A percentile compares a stretch with the other conserved stretches of the same genome.
phyloP scores from a whole-genome alignment of 2,888 invertebrate species.

The Melolontha melolontha region DNA sequence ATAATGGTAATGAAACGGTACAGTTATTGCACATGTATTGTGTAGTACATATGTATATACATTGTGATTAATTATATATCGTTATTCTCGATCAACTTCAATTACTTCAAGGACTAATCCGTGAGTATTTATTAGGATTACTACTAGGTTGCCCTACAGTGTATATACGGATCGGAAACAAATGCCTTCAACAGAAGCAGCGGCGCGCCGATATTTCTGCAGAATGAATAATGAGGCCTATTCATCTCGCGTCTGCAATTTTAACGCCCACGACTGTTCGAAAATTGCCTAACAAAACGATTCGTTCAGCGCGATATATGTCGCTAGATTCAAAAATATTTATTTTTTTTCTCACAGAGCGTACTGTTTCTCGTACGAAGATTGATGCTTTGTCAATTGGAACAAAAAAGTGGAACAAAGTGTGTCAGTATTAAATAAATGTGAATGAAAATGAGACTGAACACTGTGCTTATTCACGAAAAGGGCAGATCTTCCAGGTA shows the following conservation, averaged over 20 bases:
- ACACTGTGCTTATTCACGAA: conserved; percentile 13
- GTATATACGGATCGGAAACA: conserved; percentile 18
- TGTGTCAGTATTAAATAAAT: conserved; percentile 31
- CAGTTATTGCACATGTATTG: not conserved
- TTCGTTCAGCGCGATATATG: conserved; percentile 26
- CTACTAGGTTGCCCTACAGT: conserved; percentile 9
- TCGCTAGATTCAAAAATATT: conserved; percentile 34
- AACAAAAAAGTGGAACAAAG: conserved; percentile 29
- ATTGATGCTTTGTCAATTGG: conserved; percentile 36
- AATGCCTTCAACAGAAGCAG: conserved; percentile 28
- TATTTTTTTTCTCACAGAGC: conserved; percentile 14
- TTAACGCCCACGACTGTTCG: conserved; percentile 35
- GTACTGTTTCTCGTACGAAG: conserved; percentile 10
- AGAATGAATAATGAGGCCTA: conserved; percentile 35
- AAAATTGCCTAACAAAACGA: conserved; percentile 39
- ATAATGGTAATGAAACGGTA: no score
- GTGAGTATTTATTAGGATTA: conserved; percentile 35
- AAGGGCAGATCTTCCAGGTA: conserved; percentile 15
- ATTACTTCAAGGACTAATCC: conserved; percentile 35
- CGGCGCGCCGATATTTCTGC: conserved; percentile 31
- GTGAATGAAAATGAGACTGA: conserved; percentile 25
- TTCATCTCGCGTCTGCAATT: conserved; percentile 36
- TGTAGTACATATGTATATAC: conserved; percentile 21
- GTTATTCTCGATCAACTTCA: conserved; percentile 27
- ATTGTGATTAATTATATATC: conserved; percentile 22